Percentiles rank a stretch among this genome's conserved stretches.
These are phyloP conservation scores for Chrosomus eos DNA, from an alignment of 2,797 vertebrate genomes.

Conservation along the genomic window DNA sequence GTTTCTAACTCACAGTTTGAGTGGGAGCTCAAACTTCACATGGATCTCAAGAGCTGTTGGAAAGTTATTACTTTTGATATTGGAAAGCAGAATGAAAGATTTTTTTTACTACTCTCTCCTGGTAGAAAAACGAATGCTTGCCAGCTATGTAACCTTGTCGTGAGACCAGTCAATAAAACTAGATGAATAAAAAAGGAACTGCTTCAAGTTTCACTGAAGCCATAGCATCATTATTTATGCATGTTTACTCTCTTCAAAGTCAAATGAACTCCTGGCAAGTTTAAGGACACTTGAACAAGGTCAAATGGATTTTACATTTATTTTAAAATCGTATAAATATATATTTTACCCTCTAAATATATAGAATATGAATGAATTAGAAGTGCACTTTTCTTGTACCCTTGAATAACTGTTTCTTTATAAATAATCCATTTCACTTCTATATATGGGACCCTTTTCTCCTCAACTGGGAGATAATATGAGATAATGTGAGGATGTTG, in stretches of 20 bases:
- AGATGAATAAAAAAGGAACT: slow-evolving; percentile 1
- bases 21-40: slow-evolving; percentile 12
- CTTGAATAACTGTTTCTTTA: background rate
- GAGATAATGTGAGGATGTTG: background rate
- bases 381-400: background rate
- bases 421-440: background rate
- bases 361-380: background rate
- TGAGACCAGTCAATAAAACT: slow-evolving; percentile 24
- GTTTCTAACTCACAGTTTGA: slow-evolving; percentile 34
- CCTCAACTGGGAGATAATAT: too few species aligned
- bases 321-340: background rate
- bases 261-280: background rate
- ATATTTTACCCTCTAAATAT: too few species aligned
- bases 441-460: background rate
- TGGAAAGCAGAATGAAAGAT: slow-evolving; percentile 7
- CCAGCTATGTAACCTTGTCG: background rate
- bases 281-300: slow-evolving; percentile 2
- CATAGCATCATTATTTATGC: slow-evolving; percentile 47
- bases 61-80: slow-evolving; percentile 38
- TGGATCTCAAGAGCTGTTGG: slow-evolving; percentile 23
- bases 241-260: slow-evolving; percentile 24
- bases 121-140: background rate
- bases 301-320: background rate
- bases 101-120: background rate
- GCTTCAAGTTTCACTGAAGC: slow-evolving; percentile 31